A percentile compares a stretch with the other conserved stretches of the same genome.
Evolutionary conservation across 2,113 vertebrate genomes (phyloP).

Genomic region (Silurus meridionalis): DNA sequence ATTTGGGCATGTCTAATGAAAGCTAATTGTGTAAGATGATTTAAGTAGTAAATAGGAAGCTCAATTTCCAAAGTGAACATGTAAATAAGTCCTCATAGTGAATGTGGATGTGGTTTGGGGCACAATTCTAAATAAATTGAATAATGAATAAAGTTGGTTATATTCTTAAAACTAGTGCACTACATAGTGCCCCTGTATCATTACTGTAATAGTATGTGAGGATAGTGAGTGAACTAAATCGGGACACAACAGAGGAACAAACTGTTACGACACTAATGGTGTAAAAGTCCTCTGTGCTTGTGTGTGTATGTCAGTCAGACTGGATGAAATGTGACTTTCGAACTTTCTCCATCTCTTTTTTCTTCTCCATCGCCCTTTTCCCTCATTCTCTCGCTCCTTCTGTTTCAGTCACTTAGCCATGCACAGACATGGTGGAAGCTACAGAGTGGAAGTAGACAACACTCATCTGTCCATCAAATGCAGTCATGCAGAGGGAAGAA

Average conservation of each 20-base stretch:
- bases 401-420: conserved; percentile 40
- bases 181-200: background rate
- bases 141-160: background rate
- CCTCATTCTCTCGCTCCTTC: background rate
- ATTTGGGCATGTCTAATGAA: background rate
- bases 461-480: conserved; percentile 46
- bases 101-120: background rate
- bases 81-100: too few relatives aligned
- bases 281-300: conserved; percentile 39
- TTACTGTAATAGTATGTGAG: background rate
- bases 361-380: background rate
- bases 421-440: conserved; percentile 39
- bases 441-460: conserved; percentile 40
- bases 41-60: background rate
- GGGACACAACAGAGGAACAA: conserved; percentile 26
- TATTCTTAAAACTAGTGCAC: background rate
- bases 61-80: background rate
- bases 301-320: background rate
- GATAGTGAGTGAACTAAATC: conserved; percentile 21
- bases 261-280: conserved; percentile 44
- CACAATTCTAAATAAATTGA: background rate
- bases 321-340: background rate
- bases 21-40: background rate
- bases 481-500: conserved; percentile 36
- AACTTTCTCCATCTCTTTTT: background rate